Base-by-base conservation (phyloP, 2,888 invertebrate genomes). In the Cheilosia pagana region DNA sequence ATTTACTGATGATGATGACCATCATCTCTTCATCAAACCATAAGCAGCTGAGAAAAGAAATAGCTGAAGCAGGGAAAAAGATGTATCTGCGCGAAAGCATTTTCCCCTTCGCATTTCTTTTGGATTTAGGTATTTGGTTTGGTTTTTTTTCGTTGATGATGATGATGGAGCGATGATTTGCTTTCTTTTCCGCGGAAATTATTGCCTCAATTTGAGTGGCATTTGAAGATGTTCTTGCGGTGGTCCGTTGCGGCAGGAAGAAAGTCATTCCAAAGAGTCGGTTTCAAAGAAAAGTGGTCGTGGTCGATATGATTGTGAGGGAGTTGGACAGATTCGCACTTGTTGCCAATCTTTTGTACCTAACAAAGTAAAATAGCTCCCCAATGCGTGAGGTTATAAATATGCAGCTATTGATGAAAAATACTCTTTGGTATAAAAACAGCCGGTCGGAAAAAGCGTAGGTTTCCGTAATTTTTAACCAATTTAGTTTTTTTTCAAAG, bases 111-210 rank as follows among this genome's bases (percentile, higher is more conserved):
- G 35, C 39, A 55, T 74, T 28, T 67, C 19, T 50, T 23, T 10
- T 14, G 45, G 31, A 45, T 28, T 16, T 16, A 3, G n/a, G 31
- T 45, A 2, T 62, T 45, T n/a, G 5, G 7, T 41, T 28, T 28
- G 28, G 5, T 68, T 12, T 43, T 41, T 23, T 63, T 75, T 63
- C 25, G 48, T 28, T 28, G 28, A 8, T n/a, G 41, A 16, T 50
- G 35, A 63, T 76, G 70, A 70, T 59, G 59, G 43, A 41, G 67
- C n/a, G 31, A 63, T 68, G 62, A 70, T 75, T 55, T 55, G 52
- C 41, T 78, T 78, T 83, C 72, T 74, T 74, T 78, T 82, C 78
- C 62, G 55, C 48, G 23, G 50, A 77, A 72, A 62, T 62, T 43
- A 71, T 59, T 48, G 60, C 28, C 25, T 59, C 45, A 45, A 55